Conservation (phyloP, 2,888 invertebrate genomes). For the Danaus chrysippus region DNA sequence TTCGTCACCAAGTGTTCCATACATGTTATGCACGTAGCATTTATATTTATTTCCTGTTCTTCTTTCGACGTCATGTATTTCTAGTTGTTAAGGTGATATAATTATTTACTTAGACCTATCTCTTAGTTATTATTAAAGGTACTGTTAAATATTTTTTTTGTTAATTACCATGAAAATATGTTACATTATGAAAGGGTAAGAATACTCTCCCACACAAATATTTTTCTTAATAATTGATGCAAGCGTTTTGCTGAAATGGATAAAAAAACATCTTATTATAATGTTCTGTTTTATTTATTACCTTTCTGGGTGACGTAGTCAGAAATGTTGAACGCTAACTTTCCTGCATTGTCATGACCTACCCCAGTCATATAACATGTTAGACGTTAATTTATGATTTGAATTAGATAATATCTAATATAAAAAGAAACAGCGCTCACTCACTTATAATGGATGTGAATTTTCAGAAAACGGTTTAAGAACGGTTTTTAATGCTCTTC, state of each 20-base stretch:
- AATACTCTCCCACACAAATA: background rate
- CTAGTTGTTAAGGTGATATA: constrained; percentile 5
- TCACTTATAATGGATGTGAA: too few species aligned
- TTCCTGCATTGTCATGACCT: too few species aligned
- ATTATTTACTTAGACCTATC: constrained; percentile 13
- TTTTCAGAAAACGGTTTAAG: too few species aligned
- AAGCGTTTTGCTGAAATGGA: constrained; percentile 10
- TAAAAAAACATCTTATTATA: constrained; percentile 9
- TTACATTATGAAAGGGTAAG: background rate
- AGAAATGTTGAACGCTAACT: too few species aligned
- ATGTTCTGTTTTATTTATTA: constrained; percentile 14
- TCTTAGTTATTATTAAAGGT: constrained; percentile 20
- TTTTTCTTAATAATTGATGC: constrained; percentile 13
- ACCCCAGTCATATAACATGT: too few species aligned
- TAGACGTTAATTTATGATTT: too few species aligned
- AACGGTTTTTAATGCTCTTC: too few species aligned
- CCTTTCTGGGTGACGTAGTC: background rate
- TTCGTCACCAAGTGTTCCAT: background rate
- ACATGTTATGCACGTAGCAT: constrained; percentile 17
- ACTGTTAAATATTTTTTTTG: constrained; percentile 19
- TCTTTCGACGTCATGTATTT: background rate
- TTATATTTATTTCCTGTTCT: constrained; percentile 18
- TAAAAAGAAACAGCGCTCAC: too few species aligned
- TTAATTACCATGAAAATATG: background rate
- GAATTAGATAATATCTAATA: too few species aligned